A percentile compares a stretch with the other conserved stretches of the same genome.
Conservation (phyloP, 2,797 vertebrate genomes). For the Melanotaenia maccullochi region DNA sequence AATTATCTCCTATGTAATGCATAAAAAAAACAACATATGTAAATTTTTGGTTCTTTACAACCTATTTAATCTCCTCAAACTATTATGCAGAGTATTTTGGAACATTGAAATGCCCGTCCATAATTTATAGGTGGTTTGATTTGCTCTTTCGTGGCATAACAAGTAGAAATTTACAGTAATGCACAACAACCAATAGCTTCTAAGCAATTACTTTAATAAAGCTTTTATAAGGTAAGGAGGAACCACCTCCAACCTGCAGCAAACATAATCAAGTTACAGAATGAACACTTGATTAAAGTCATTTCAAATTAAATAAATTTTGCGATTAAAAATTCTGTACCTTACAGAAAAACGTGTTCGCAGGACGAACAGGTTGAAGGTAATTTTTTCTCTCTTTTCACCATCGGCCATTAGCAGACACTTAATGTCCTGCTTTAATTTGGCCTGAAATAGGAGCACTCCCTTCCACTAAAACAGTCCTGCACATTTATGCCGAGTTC, state of each 20-base stretch:
- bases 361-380: conserved; percentile 13
- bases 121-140: background rate
- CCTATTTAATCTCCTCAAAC: too few species aligned
- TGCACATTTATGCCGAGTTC: conserved; percentile 17
- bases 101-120: too few species aligned
- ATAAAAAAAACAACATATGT: too few species aligned
- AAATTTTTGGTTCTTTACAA: too few species aligned
- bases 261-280: conserved; percentile 4
- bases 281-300: background rate
- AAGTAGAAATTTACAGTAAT: background rate
- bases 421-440: conserved; percentile 21
- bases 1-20: too few species aligned
- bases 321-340: conserved; percentile 1
- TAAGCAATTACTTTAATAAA: background rate
- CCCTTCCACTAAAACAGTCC: conserved; percentile 11
- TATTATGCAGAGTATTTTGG: too few species aligned
- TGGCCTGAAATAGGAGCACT: conserved; percentile 7
- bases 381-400: conserved; percentile 22
- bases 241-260: background rate
- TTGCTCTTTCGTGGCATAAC: background rate
- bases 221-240: background rate
- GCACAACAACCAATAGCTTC: background rate
- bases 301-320: background rate
- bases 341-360: conserved; percentile 11
- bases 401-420: conserved; percentile 13